Evolutionary conservation across 2,797 vertebrate genomes (phyloP).

Genomic region (Mallotus villosus): DNA sequence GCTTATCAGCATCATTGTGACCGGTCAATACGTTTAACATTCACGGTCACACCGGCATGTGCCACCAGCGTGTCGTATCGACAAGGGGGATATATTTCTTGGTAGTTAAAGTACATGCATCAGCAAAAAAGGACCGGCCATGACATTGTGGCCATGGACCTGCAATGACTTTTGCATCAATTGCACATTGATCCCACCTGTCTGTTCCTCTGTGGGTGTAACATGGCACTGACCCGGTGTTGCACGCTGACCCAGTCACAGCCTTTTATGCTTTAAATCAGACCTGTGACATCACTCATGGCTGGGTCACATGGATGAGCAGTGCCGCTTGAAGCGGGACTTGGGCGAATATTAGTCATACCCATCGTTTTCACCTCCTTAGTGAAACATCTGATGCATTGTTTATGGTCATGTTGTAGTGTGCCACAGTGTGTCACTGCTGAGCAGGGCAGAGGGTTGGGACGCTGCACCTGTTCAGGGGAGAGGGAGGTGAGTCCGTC

Average conservation of each 20-base stretch:
- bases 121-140: slow-evolving; percentile 8
- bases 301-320: background rate
- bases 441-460: background rate
- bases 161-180: slow-evolving; percentile 21
- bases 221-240: slow-evolving; percentile 1
- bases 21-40: slow-evolving; percentile 11
- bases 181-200: slow-evolving; percentile 20
- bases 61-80: slow-evolving; percentile 11
- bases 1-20: background rate
- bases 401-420: background rate
- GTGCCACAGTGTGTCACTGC: slow-evolving; percentile 2
- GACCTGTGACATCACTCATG: background rate
- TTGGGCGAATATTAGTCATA: background rate
- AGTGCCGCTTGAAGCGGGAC: background rate
- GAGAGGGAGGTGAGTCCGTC: background rate
- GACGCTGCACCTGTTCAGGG: background rate
- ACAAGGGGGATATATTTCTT: slow-evolving; percentile 21
- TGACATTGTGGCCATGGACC: slow-evolving; percentile 23
- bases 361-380: background rate
- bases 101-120: slow-evolving; percentile 7
- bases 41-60: slow-evolving; percentile 4
- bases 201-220: slow-evolving; percentile 4
- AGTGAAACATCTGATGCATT: background rate
- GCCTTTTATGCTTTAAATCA: slow-evolving; percentile 10
- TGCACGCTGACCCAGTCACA: background rate